Base-by-base conservation (phyloP, 2,888 invertebrate species). In the Tanytarsus gracilentus region DNA sequence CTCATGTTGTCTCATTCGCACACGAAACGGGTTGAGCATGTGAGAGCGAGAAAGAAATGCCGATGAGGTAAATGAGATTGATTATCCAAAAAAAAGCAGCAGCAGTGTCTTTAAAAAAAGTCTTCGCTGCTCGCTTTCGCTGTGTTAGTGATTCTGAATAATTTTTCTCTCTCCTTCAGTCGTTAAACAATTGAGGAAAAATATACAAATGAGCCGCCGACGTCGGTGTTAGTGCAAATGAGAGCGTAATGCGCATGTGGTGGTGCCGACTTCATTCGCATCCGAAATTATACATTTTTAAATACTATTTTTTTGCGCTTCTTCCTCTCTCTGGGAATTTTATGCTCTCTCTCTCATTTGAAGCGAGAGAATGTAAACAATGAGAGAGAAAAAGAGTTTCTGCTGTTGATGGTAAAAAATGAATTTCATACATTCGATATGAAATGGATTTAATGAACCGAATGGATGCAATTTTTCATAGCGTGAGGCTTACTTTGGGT, bases 281-380 rank as follows among this genome's bases (percentile, higher is more conserved):
- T 16, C 44, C 18, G 40, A 25, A 26, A 56, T 58, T 58, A 58
- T 48, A 48, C 44, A 58, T 58, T 58, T 58, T 58, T 58, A 58
- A 58, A 56, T 56, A 56, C 56, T 56, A 40, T 33, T 55, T 56
- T 36, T 25, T 21, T 33, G 21, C 56, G 16, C 39, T 55, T 21
- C 36, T 55, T 36, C 14, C 14, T 25, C 26, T 25, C 27, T 25
- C 26, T 40, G 3, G 3, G 5, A 18, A 11, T 9, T 44, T 21
- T 18, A 3, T 4, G 14, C 14, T 40, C 6, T 40, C 18, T 44
- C 18, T 44, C 40, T 18, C 18, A 21, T 4, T 3, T 18, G 23
- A n/a, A n/a, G 6, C 33, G 18, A 44, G 18, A 40, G 11, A 44
- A 44, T 44, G 23, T 44, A 44, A 44, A 44, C 44, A 44, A 44